These are phyloP conservation scores for Eudorcas thomsonii DNA, from an alignment of 2,113 vertebrate species.

Conservation along the genomic window DNA sequence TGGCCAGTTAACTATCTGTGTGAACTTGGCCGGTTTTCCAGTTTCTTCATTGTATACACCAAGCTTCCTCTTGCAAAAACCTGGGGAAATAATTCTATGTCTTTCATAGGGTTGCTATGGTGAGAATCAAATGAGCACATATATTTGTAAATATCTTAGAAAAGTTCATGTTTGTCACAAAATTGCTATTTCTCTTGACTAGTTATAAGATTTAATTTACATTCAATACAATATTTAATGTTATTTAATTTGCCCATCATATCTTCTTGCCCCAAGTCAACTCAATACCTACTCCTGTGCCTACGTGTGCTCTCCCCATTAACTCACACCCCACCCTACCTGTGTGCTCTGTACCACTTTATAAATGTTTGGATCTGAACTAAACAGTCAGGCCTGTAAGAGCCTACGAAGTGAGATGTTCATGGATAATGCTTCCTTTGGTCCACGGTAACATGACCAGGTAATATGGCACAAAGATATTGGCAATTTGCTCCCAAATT, in stretches of 20 bases:
- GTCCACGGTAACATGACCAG: not conserved
- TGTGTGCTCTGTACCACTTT: not conserved
- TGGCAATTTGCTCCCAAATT: not conserved
- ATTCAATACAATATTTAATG: not conserved
- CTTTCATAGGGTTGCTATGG: not conserved
- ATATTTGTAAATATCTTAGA: not conserved
- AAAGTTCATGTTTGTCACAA: not conserved
- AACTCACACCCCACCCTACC: not conserved
- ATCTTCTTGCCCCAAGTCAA: not conserved
- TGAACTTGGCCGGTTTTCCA: not conserved
- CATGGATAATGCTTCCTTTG: not conserved
- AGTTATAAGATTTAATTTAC: not conserved
- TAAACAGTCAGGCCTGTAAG: not conserved
- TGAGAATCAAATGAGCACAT: not conserved
- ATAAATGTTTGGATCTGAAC: not conserved
- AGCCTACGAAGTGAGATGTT: not conserved
- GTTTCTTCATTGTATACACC: not conserved
- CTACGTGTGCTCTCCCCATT: not conserved
- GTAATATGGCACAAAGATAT: not conserved
- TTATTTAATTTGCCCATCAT: not conserved
- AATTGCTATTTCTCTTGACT: not conserved
- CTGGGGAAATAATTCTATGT: not conserved
- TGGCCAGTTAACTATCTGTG: not conserved
- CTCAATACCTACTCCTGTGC: not conserved
- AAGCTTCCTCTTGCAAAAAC: not conserved